Conservation (phyloP, 2,888 invertebrate species). For the Dysmachus trigonus region DNA sequence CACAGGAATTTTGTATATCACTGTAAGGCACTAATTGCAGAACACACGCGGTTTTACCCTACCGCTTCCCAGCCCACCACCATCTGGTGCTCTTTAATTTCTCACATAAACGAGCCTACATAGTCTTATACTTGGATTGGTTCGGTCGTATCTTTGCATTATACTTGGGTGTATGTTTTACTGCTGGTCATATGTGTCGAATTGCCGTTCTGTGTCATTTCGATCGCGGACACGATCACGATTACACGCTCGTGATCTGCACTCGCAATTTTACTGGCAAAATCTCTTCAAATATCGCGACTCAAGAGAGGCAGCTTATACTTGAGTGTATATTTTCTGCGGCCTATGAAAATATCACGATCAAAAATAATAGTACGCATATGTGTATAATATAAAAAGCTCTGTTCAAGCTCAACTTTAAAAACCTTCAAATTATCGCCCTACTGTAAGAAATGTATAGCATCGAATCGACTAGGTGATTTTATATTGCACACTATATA, state of each 20-base stretch:
- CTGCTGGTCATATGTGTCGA: neutral
- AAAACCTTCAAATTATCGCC: neutral
- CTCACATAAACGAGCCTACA: neutral
- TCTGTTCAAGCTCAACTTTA: neutral
- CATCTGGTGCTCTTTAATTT: neutral
- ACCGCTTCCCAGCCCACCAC: slow-evolving; percentile 1
- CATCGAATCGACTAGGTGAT: neutral
- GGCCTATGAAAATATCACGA: neutral
- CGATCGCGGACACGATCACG: neutral
- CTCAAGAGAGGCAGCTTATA: neutral
- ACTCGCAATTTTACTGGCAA: neutral
- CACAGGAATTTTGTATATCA: slow-evolving; percentile 35
- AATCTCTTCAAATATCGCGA: neutral
- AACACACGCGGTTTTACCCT: slow-evolving; percentile 26
- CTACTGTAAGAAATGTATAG: neutral
- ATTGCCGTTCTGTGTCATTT: neutral
- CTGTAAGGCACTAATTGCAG: slow-evolving; percentile 35
- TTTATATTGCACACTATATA: neutral
- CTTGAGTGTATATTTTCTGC: neutral
- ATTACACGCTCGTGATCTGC: neutral
- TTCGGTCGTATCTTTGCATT: neutral
- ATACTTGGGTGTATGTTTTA: neutral
- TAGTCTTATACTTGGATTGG: neutral
- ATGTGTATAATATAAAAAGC: neutral
- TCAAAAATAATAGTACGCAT: neutral